Evolutionary conservation across 2,113 vertebrate genomes (phyloP).

Genomic region (Trematocara zebra): DNA sequence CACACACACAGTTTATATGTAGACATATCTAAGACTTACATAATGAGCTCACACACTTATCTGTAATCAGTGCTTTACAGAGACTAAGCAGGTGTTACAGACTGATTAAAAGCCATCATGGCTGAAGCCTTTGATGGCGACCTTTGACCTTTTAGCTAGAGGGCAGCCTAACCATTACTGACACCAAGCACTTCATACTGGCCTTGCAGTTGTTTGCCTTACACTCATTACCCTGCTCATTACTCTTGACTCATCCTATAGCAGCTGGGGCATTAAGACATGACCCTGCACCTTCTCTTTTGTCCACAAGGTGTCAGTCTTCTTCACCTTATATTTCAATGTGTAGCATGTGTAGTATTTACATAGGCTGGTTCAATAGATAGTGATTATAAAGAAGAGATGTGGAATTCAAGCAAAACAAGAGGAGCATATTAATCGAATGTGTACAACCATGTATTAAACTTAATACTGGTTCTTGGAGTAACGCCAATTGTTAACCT

Average conservation of each 20-base stretch:
- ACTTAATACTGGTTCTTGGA: background rate
- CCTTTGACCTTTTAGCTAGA: slow-evolving; percentile 6
- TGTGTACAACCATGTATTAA: background rate
- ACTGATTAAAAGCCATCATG: background rate
- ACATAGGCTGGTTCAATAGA: background rate
- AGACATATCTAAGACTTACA: background rate
- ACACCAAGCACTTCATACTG: background rate
- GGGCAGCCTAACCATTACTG: background rate
- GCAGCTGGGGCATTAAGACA: background rate
- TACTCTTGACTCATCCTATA: slow-evolving; percentile 14
- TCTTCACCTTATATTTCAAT: background rate
- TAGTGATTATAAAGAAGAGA: background rate
- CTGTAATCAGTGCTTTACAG: background rate
- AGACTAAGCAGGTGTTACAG: background rate
- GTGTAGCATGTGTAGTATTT: background rate
- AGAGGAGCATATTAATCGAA: background rate
- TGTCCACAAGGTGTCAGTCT: slow-evolving; percentile 34
- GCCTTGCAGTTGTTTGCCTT: background rate
- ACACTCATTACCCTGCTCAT: slow-evolving; percentile 12
- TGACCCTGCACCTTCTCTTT: background rate
- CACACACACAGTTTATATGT: background rate
- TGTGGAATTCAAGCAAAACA: background rate
- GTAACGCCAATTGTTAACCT: background rate
- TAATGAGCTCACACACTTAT: background rate
- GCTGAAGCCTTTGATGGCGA: background rate